Percentiles rank a stretch among this genome's conserved stretches.
Evolutionary conservation across 2,888 invertebrate genomes (phyloP).

Genomic region (Ptychoptera albimana): DNA sequence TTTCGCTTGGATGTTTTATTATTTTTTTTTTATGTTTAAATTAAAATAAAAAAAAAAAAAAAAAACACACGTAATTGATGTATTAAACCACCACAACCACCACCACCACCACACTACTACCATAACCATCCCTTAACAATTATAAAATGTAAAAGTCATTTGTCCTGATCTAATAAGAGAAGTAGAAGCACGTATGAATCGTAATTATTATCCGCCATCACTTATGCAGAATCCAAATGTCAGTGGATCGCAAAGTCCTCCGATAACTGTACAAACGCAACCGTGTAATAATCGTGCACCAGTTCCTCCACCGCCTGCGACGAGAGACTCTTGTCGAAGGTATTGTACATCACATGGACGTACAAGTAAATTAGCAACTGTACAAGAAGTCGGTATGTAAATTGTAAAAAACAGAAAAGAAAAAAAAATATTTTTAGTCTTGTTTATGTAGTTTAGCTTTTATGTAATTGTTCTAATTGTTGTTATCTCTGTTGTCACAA

Average conservation of each 20-base stretch:
- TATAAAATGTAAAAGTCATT: conserved; percentile 44
- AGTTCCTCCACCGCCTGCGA: conserved; percentile 15
- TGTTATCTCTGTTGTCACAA: not conserved
- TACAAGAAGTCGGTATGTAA: conserved; percentile 60
- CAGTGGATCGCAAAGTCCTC: conserved; percentile 19
- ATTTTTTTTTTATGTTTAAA: conserved; percentile 16
- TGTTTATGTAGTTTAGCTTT: conserved; percentile 12
- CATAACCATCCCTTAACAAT: not conserved
- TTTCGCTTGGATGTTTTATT: conserved; percentile 17
- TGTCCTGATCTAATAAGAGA: conserved; percentile 79
- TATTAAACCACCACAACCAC: conserved; percentile 4
- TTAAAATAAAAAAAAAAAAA: conserved; percentile 5
- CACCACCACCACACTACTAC: conserved; percentile 2
- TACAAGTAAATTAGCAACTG: conserved; percentile 40
- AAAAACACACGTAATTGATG: not conserved
- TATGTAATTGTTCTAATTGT: conserved; percentile 4
- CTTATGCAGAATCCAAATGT: conserved; percentile 34
- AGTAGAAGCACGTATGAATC: conserved; percentile 76
- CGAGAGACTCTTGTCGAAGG: conserved; percentile 9
- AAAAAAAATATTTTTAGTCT: not conserved
- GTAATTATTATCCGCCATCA: conserved; percentile 60
- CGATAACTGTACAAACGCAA: conserved; percentile 15
- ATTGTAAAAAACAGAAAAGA: too few relatives aligned
- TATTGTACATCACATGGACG: conserved; percentile 15
- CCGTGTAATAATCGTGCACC: conserved; percentile 15